Percentiles rank a stretch among this genome's conserved stretches.
phyloP scores from a whole-genome alignment of 2,113 vertebrate genomes.

The Lepidiolamprologus cunningtoni region DNA sequence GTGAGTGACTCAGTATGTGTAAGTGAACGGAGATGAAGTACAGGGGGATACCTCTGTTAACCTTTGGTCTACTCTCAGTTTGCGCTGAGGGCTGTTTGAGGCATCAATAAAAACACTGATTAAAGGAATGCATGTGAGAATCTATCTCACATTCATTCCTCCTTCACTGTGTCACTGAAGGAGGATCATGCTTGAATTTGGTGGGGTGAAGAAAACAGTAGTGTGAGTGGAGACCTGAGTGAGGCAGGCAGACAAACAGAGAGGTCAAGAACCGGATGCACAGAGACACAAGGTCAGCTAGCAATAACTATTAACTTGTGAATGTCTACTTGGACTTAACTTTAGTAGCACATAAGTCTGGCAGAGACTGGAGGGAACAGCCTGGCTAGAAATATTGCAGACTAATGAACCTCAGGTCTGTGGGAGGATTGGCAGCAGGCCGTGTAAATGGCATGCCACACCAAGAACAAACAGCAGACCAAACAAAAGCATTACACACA shows the following conservation, averaged over 20 bases:
- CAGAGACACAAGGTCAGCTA: background rate
- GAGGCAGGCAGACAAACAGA: background rate
- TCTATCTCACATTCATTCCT: background rate
- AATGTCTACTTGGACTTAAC: background rate
- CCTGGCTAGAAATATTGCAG: background rate
- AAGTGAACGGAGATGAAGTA: conserved; percentile 32
- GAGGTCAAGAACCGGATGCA: background rate
- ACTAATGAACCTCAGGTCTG: background rate
- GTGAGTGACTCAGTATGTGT: background rate
- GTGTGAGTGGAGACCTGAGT: background rate
- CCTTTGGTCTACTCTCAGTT: conserved; percentile 15
- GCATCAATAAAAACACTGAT: background rate
- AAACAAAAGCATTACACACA: background rate
- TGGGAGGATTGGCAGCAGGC: background rate
- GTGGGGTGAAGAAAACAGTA: background rate
- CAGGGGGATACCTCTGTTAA: conserved; percentile 39
- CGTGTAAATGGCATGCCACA: background rate
- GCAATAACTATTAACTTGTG: background rate
- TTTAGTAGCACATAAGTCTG: background rate
- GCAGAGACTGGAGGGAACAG: background rate
- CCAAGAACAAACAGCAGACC: background rate
- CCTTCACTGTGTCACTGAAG: background rate
- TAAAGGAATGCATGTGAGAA: background rate
- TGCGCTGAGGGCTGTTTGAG: conserved; percentile 9
- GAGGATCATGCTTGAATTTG: background rate